phyloP scores from a whole-genome alignment of 1,140 invertebrate genomes.

The Bicyclus anynana region DNA sequence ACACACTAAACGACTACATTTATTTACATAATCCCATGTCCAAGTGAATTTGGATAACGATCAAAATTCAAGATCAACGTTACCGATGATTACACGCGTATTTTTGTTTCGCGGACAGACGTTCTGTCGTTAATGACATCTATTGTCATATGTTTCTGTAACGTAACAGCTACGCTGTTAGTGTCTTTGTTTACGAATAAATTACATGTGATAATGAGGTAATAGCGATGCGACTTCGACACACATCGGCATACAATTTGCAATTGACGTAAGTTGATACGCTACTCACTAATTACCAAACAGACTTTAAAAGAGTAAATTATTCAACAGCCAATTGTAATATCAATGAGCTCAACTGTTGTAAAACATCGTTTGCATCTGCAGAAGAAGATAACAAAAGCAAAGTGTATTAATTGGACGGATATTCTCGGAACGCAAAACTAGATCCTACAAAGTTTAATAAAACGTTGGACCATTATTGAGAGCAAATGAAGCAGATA shows the following conservation, averaged over 20 bases:
- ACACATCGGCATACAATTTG: background rate
- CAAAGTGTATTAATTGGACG: background rate
- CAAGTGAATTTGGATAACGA: slow-evolving; percentile 42
- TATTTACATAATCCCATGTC: slow-evolving; percentile 22
- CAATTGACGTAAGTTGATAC: background rate
- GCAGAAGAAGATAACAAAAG: no score
- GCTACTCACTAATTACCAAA: no score
- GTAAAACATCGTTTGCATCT: no score
- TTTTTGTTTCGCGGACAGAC: slow-evolving; percentile 52
- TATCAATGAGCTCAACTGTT: no score
- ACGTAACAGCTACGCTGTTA: background rate
- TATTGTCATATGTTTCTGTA: slow-evolving; percentile 14
- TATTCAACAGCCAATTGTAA: no score
- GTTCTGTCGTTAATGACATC: slow-evolving; percentile 35
- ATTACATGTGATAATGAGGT: background rate
- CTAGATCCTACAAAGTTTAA: background rate
- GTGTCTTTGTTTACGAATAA: background rate
- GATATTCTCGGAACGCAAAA: background rate
- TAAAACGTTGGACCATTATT: background rate
- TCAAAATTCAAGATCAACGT: slow-evolving; percentile 44
- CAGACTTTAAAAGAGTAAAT: no score
- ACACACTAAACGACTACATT: background rate
- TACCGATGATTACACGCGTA: slow-evolving; percentile 35
- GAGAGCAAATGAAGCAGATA: background rate
- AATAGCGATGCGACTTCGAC: background rate